Evolutionary conservation across 2,113 vertebrate species (phyloP), one percentile per base, ranked within the genome.

Genomic region (Oryzias javanicus): DNA sequence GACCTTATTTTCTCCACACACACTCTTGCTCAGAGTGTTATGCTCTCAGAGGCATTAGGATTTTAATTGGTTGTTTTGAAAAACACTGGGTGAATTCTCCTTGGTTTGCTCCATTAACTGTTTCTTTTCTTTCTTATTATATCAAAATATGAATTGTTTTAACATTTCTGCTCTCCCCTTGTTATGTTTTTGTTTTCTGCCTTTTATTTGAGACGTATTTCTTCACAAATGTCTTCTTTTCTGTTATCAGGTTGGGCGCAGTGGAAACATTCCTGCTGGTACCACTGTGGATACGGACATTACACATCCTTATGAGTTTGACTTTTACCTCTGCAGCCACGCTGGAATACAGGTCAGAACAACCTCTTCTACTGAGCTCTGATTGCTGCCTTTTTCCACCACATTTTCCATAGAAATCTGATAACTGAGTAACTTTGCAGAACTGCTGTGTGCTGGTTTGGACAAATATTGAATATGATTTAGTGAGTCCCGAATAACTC

Each of bases 241-340:
- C 35, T 35, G 27, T 12, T 10, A 14, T 15, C 80, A 99, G 97
- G 96, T 99, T 64, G 97, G 97, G 83, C 94, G 96, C 79, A 98
- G 97, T 76, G 97, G 97, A 89, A 99, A 99, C 90, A 99, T 99
- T 90, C 97, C 96, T 75, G 97, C 96, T 79, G 97, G 97, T 86
- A 98, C 97, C 22, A 98, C 97, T 19, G 97, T 99, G 58, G 96
- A 99, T 69, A 99, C 97, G 4, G 95, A 98, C 81, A 99, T 99
- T 69, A 99, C 97, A 0, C 97, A 99, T 79, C 97, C 96, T 1
- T 98, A 97, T 42, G 97, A 99, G 89, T 99, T 99, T 89, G 96
- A 99, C 90, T 99, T 99, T 95, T 99, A 98, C 92, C 97, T 99
- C 93, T 99, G 97, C 92, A 99, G 97, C 90, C 97, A 99, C 77